Conservation (phyloP, 2,797 vertebrate species). For the Graptemys geographica region DNA sequence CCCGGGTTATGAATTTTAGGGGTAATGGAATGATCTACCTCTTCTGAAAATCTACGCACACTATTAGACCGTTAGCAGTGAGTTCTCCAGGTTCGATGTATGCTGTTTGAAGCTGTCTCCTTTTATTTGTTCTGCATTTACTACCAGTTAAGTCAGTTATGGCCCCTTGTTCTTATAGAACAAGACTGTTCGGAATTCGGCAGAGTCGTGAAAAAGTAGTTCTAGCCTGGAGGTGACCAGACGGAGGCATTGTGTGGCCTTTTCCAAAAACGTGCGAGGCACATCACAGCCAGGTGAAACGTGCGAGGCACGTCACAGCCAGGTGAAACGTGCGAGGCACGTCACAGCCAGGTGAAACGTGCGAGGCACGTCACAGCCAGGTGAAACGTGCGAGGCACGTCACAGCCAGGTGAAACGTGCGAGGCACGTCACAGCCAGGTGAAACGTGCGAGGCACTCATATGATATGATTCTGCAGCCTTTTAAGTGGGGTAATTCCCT, state of each 20-base stretch:
- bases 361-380: background rate
- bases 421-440: background rate
- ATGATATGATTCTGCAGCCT: background rate
- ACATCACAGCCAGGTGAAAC: background rate
- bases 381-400: background rate
- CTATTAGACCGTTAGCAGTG: background rate
- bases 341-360: background rate
- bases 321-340: background rate
- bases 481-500: slow-evolving; percentile 8
- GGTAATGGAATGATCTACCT: rapidly evolving
- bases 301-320: background rate
- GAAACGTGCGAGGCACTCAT: too few relatives aligned
- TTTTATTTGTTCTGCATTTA: background rate
- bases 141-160: background rate
- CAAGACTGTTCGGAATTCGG: background rate
- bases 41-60: background rate
- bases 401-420: background rate
- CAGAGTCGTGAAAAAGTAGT: background rate
- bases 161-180: background rate
- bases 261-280: background rate
- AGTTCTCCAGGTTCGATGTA: background rate
- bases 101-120: background rate
- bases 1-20: background rate
- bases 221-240: background rate
- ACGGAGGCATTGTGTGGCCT: background rate